phyloP scores from a whole-genome alignment of 1,140 invertebrate genomes.

The Nasonia longicornis region DNA sequence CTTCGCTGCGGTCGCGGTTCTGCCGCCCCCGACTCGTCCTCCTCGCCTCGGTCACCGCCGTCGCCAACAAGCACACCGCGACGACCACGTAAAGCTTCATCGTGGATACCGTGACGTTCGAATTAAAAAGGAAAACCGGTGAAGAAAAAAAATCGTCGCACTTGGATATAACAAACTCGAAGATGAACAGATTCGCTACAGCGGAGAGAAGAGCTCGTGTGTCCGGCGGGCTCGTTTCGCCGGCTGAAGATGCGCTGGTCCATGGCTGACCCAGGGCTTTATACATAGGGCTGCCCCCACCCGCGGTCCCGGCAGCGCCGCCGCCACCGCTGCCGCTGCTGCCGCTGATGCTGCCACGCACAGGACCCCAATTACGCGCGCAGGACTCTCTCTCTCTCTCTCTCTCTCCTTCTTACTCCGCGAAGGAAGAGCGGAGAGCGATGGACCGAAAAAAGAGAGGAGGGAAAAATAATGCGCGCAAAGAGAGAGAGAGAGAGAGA shows the following conservation, averaged over 20 bases:
- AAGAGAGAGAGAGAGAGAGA: not conserved
- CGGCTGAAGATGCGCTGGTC: constrained; percentile 67
- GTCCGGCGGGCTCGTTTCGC: constrained; percentile 45
- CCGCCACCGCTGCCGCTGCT: not conserved
- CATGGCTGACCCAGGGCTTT: constrained; percentile 65
- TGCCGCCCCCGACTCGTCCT: not conserved
- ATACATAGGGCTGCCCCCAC: constrained; percentile 69
- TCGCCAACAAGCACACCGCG: constrained; percentile 39
- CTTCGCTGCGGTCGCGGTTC: not conserved
- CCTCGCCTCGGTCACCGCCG: not conserved
- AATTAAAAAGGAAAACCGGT: too few species aligned
- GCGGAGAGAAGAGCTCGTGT: not conserved
- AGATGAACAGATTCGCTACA: not conserved
- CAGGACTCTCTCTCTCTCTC: constrained; percentile 53
- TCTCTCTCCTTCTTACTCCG: not conserved
- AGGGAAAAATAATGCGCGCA: constrained; percentile 25
- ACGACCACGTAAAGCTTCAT: constrained; percentile 37
- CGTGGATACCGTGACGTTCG: not conserved
- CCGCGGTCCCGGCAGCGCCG: constrained; percentile 26
- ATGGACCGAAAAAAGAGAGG: constrained; percentile 43
- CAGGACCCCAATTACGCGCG: constrained; percentile 68
- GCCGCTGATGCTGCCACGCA: constrained; percentile 40
- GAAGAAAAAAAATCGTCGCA: constrained; percentile 16
- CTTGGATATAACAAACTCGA: constrained; percentile 32
- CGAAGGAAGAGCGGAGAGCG: constrained; percentile 26